Percentiles rank a stretch among this genome's conserved stretches.
Conservation (phyloP, 2,797 vertebrate genomes). For the Mergus octosetaceus region DNA sequence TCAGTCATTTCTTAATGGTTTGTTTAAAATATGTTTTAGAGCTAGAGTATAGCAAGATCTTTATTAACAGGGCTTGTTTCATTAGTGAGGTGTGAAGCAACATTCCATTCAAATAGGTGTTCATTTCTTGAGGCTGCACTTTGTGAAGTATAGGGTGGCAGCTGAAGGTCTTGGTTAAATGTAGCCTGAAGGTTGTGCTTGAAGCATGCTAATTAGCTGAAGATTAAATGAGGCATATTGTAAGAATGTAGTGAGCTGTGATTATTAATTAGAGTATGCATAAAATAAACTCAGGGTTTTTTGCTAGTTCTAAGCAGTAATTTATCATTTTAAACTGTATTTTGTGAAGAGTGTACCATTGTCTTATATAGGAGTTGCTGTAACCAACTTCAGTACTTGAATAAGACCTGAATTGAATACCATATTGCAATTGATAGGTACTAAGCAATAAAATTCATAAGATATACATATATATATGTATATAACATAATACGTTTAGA, state of each 20-base stretch:
- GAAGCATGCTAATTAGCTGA: slow-evolving; percentile 45
- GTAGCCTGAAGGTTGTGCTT: slow-evolving; percentile 54
- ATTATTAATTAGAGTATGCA: slow-evolving; percentile 47
- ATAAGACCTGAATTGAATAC: neutral
- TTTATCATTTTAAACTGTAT: neutral
- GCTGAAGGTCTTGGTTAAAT: slow-evolving; percentile 32
- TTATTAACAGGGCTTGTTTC: neutral
- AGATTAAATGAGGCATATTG: slow-evolving; percentile 32
- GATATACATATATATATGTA: neutral
- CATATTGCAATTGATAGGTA: neutral
- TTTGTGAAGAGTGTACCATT: neutral
- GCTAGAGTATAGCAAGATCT: neutral
- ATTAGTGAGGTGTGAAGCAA: neutral
- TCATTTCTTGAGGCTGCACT: neutral
- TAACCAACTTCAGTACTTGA: neutral
- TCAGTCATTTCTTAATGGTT: neutral
- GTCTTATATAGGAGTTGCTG: neutral
- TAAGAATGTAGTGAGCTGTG: slow-evolving; percentile 6
- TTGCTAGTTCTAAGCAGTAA: neutral
- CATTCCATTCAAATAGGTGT: neutral
- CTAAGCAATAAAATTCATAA: neutral
- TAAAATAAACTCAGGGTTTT: neutral
- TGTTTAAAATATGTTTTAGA: neutral
- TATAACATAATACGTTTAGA: neutral
- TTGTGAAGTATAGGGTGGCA: neutral